A percentile compares a stretch with the other conserved stretches of the same genome.
Conservation (phyloP, 1,140 invertebrate genomes). For the Diuraphis noxia region DNA sequence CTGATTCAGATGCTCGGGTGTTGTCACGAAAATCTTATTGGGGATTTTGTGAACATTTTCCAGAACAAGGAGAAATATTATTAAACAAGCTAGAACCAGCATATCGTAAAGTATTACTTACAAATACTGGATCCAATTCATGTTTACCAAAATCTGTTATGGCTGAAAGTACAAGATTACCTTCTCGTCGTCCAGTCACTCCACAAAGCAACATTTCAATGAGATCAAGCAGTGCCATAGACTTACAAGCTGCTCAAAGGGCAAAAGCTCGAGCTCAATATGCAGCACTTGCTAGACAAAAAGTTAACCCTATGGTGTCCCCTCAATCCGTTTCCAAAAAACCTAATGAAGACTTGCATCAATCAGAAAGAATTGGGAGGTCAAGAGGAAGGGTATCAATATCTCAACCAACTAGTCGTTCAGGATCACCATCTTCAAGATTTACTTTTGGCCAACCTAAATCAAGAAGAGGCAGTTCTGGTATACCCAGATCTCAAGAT, state of each 20-base stretch:
- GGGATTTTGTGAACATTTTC: constrained; percentile 88
- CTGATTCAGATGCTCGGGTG: constrained; percentile 83
- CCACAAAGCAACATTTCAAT: constrained; percentile 58
- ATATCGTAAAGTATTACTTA: constrained; percentile 61
- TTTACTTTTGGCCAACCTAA: constrained; percentile 61
- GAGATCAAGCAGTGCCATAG: constrained; percentile 90
- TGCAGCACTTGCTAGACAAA: constrained; percentile 74
- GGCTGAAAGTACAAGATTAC: constrained; percentile 48
- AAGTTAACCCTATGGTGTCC: constrained; percentile 69
- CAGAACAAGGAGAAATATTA: constrained; percentile 83
- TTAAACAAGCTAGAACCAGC: constrained; percentile 80
- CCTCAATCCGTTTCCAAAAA: constrained; percentile 60
- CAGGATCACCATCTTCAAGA: constrained; percentile 83
- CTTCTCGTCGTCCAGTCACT: constrained; percentile 53
- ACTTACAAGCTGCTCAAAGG: constrained; percentile 83
- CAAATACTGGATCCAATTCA: constrained; percentile 51
- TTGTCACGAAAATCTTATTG: constrained; percentile 83
- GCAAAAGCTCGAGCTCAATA: constrained; percentile 81
- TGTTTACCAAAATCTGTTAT: constrained; percentile 52
- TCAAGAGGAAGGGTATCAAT: constrained; percentile 66
- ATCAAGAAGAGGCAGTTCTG: constrained; percentile 65
- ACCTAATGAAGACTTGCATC: constrained; percentile 62
- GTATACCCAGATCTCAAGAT: constrained; percentile 73
- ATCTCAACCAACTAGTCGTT: constrained; percentile 75
- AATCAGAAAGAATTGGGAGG: constrained; percentile 67